Base-by-base conservation (phyloP, 2,888 invertebrate genomes). In the Acrocera orbiculus region DNA sequence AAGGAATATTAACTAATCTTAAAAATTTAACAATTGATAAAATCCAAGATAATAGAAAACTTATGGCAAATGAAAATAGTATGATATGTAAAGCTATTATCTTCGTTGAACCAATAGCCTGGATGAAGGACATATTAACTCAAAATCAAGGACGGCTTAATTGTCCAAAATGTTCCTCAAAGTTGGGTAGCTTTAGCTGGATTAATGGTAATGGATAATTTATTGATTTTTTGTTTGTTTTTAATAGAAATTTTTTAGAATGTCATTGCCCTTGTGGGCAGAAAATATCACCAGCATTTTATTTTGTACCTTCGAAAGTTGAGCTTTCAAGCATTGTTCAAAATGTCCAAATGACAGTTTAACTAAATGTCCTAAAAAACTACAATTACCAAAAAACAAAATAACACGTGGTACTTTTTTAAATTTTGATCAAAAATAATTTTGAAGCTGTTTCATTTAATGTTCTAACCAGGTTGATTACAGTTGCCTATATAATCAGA, bases 121-220 rank as follows among this genome's bases (percentile, higher is more conserved):
- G 92, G 90, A 90, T 90, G 87, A 65, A 66, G 31, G 69, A 73
- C 47, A 73, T 79, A 28, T 63, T 69, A 25, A 70, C 72, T 46
- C 67, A 64, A 36, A 66, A 76, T 10, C 75, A 80, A 49, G 89
- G 89, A 24, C 87, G 89, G 59, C 66, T 92, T 40, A 68, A 76
- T 56, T 81, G 90, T 56, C 83, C 89, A 29, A 81, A 83, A 55
- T 90, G 90, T 52, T 64, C 64, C 38, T 71, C 72, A 39, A 89
- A 90, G 62, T 65, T 90, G 39, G 92, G 90, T 17, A 83, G 81
- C 37, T 90, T 82, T 55, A 86, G 81, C 55, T 90, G 90, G 92
- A 69, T 82, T 38, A 79, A 78, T 71, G 83, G 79, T 77, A 42
- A 52, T 63, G 1, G n/a, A n/a, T n/a, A 20, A n/a, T 20, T 19